Base-by-base conservation (phyloP, 2,113 vertebrate genomes). In the Tautogolabrus adspersus region DNA sequence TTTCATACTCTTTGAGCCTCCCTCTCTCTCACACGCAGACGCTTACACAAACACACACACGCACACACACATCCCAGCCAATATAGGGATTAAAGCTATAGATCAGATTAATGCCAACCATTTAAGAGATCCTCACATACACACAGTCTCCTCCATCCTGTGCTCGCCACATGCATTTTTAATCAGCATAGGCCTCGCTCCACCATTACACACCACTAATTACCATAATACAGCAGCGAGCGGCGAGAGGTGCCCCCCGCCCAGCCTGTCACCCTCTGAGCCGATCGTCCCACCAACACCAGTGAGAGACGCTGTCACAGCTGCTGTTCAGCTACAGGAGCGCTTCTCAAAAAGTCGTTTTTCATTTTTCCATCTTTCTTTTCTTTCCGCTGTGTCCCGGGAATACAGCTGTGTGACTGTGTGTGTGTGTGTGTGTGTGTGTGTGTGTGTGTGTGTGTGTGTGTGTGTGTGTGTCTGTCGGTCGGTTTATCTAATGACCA, bases 21-120 rank as follows among this genome's bases (percentile, higher is more conserved):
- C 0, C 30, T 34, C 26, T 26, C 30, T 34, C 30, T 34, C 30
- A 6, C 30, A 34, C 6, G 30, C 0, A 34, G 30, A 34, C 30
- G 30, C 30, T 34, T 34, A 34, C 6, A 34, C 30, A 5, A 34
- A 34, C 30, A 34, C 30, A 34, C 30, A 34, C 40, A 23, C 47
- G 18, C 34, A 15, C 12, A 3, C 42, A 51, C 18, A 19, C 8
- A 56, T 2, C 2, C 60, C 19, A 30, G 18, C 49, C 57, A 58
- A 21, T 37, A 15, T 38, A 46, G 49, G 83, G 69, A 69, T 84
- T 76, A 68, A 44, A 22, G 70, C 73, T 72, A 87, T 88, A 86
- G 75, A 90, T 91, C 81, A 90, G 84, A 90, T 91, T 84, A 88
- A 91, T 89, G 73, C 60, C 75, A 78, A 85, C 88, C 81, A 87